Evolutionary conservation across 2,888 invertebrate species (phyloP), one percentile per base, ranked within the genome.

Genomic region (Geophilus truncorum): DNA sequence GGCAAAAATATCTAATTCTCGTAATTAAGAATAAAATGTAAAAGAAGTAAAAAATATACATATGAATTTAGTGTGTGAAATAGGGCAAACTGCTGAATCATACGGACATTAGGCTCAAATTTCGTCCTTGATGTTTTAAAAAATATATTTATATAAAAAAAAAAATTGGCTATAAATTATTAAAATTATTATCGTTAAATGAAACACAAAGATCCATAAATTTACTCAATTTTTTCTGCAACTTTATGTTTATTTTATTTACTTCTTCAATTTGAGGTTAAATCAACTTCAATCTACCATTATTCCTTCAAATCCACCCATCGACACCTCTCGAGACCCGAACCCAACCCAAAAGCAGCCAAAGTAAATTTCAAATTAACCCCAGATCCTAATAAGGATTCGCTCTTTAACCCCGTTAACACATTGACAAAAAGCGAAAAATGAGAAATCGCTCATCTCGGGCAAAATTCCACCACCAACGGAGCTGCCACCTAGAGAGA

Each of bases 321-420:
- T 21, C 9, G 1, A 57, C 15, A 18, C n/a, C n/a, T n/a, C 18
- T 5, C 18, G 1, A 6, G 21, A 0, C 23, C 18, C 57, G 7
- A 62, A 4, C 18, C 18, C 7, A 62, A 62, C 23, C n/a, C n/a
- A n/a, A n/a, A n/a, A n/a, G n/a, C n/a, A n/a, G n/a, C n/a, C n/a
- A n/a, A n/a, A n/a, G n/a, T n/a, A n/a, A n/a, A 62, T 62, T 51
- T 62, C 57, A 62, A 62, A 62, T 62, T 62, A 62, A 62, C 57
- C 57, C 21, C 23, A 62, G 6, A 4, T 4, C 57, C 57, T 62
- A 23, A 62, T 21, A 62, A 18, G 57, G 57, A 18, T 1, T n/a
- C 10, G 18, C 57, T 3, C 23, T 23, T 62, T 62, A 18, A 62
- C 57, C 21, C 18, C 40, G 12, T 6, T n/a, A 40, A 0, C 15